Evolutionary conservation across 2,797 vertebrate species (phyloP).

Genomic region (Rhinogobio ventralis): DNA sequence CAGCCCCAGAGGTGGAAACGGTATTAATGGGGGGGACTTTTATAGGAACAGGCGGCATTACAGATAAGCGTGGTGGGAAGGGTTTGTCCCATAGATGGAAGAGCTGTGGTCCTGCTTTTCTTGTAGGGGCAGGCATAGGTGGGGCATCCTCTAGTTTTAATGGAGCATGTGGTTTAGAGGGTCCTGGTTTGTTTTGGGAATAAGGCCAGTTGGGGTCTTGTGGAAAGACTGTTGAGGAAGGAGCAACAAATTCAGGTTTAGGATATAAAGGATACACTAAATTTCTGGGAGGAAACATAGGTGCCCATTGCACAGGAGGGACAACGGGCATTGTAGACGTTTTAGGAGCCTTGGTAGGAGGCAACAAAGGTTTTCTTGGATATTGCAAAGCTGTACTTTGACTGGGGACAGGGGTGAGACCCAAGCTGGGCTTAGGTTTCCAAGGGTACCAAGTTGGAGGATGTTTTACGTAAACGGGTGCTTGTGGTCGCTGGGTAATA

Average conservation of each 20-base stretch:
- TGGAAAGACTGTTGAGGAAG: not conserved
- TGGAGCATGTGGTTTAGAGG: not conserved
- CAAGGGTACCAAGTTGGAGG: conserved; percentile 23
- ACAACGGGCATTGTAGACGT: not conserved
- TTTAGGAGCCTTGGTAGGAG: not conserved
- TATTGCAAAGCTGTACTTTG: not conserved
- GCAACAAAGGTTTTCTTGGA: conserved; percentile 2
- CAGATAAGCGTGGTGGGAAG: not conserved
- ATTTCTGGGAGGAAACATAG: conserved; percentile 2
- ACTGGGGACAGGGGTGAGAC: not conserved
- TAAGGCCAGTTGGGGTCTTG: not conserved
- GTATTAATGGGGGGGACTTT: not conserved
- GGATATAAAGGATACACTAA: conserved; percentile 17
- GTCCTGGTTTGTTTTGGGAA: not conserved
- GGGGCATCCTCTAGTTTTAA: not conserved
- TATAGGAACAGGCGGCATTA: not conserved
- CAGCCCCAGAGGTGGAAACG: not conserved
- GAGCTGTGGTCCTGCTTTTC: not conserved
- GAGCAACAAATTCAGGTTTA: not conserved
- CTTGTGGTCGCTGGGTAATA: not conserved
- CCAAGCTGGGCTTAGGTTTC: not conserved
- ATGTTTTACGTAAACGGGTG: not conserved
- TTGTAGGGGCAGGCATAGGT: not conserved
- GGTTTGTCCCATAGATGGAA: not conserved
- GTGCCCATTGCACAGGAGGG: not conserved